Base-by-base conservation (phyloP, 2,113 vertebrate genomes). In the Lagopus leucura region DNA sequence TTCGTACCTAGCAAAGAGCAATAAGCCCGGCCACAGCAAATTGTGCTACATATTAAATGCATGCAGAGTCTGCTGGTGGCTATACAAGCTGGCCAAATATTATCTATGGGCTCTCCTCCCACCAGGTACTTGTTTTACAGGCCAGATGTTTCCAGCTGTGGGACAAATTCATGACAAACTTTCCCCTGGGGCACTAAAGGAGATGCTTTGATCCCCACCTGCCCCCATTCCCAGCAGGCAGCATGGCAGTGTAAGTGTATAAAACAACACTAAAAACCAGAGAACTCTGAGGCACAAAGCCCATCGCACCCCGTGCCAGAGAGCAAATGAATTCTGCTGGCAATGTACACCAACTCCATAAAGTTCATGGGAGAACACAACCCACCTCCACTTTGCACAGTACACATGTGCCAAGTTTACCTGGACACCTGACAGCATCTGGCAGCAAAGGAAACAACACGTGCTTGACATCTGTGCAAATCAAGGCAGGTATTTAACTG, bases 171-270 rank as follows among this genome's bases (percentile, higher is more conserved):
- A 7, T 4, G 21, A 42, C 6, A 45, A 4, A 18, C 17, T 22
- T 75, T 84, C 30, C 61, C 71, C 48, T 19, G 24, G 12, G 24
- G 3, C 42, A 73, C 17, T 2, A 19, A 52, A 70, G 38, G 32
- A 79, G 36, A 43, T 40, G 25, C 25, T 76, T 21, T 5, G 7
- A 64, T 17, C 25, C 24, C 42, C 54, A 40, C 14, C 5, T 21
- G 20, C 27, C 64, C 66, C 32, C 57, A 36, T 2, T 57, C 40
- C 58, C 45, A 38, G 13, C 1, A 16, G 11, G 27, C 25, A 36
- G 36, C 40, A 34, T 22, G 20, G n/a, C 82, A 71, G 22, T 12
- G 5, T 0, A 6, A 0, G 2, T 32, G 28, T 64, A 32, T 14
- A 21, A 66, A 58, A 47, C 2, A 9, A 32, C 43, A 36, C 30